These are phyloP conservation scores for Tanypteryx hageni DNA, from an alignment of 2,888 invertebrate genomes.

Conservation along the genomic window DNA sequence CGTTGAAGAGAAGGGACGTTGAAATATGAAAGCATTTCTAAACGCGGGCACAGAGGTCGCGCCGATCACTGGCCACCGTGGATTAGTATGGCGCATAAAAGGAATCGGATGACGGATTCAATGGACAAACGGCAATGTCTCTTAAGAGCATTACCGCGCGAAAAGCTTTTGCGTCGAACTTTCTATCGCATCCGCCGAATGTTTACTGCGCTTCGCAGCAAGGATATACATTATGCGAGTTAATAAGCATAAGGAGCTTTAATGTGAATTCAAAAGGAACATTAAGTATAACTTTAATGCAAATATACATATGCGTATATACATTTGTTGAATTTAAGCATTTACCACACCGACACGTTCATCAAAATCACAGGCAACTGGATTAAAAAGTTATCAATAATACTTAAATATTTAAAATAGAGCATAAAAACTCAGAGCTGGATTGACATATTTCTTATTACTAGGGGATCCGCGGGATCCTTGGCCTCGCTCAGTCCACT, in stretches of 20 bases:
- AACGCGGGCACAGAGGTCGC: not conserved
- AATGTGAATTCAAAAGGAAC: not conserved
- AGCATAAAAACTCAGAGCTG: too few species aligned
- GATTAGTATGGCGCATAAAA: not conserved
- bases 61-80: not conserved
- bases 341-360: too few species aligned
- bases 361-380: too few species aligned
- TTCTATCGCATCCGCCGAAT: not conserved
- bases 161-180: not conserved
- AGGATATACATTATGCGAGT: not conserved
- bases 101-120: constrained; percentile 25
- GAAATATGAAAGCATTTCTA: constrained; percentile 22
- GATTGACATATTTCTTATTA: too few species aligned
- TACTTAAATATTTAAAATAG: too few species aligned
- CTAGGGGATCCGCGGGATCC: too few species aligned
- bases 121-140: not conserved
- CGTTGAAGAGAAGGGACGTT: not conserved
- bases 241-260: too few species aligned
- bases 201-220: not conserved
- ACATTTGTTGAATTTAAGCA: too few species aligned
- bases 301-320: not conserved
- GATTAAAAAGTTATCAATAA: too few species aligned
- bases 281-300: not conserved
- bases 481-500: too few species aligned
- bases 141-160: not conserved